These are phyloP conservation scores for Pyrocoelia pectoralis DNA, from an alignment of 2,888 invertebrate species.

Conservation along the genomic window DNA sequence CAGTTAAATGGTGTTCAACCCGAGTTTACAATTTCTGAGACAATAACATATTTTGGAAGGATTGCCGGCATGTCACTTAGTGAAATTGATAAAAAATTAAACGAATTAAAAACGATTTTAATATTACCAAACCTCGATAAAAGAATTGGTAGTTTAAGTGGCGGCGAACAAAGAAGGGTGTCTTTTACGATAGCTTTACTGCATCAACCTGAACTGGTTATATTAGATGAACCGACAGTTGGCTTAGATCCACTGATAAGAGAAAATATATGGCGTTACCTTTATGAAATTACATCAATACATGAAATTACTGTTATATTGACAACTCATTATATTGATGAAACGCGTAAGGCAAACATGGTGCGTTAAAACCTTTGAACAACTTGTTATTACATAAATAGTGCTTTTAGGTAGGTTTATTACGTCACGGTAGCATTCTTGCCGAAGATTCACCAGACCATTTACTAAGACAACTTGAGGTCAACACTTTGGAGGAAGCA, in stretches of 20 bases:
- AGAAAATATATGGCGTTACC: neutral
- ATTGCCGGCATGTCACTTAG: neutral
- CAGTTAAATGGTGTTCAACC: neutral
- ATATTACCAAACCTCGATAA: neutral
- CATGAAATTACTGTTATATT: neutral
- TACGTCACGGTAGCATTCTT: neutral
- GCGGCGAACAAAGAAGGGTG: neutral
- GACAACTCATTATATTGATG: constrained; percentile 3
- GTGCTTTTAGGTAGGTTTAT: constrained; percentile 12
- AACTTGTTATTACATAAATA: neutral
- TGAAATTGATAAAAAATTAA: neutral
- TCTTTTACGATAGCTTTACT: neutral
- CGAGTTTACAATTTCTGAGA: neutral
- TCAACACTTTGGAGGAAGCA: neutral
- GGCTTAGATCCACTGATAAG: neutral
- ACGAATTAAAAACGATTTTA: neutral
- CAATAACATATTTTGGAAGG: neutral
- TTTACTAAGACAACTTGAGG: neutral
- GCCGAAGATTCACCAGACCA: neutral
- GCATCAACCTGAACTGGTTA: neutral
- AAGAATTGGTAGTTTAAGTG: neutral
- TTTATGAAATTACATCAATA: neutral
- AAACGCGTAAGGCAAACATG: neutral
- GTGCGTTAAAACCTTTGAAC: neutral
- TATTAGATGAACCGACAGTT: constrained; percentile 4